phyloP scores from a whole-genome alignment of 2,797 vertebrate genomes.

The Craterocephalus amniculus region DNA sequence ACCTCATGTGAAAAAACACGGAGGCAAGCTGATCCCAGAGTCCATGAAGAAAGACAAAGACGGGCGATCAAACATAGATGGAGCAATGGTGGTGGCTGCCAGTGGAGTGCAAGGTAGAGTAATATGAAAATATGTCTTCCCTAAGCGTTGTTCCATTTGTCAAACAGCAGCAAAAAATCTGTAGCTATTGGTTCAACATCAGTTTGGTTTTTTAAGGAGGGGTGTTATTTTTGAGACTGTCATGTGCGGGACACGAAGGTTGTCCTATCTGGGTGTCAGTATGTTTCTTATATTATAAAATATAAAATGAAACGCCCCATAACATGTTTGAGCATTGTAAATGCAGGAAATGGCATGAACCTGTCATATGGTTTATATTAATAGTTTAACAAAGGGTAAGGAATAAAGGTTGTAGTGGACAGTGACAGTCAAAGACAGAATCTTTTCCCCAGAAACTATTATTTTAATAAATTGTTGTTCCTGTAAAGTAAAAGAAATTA shows the following conservation, averaged over 20 bases:
- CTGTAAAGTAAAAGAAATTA: not conserved
- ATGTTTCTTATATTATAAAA: not conserved
- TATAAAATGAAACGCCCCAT: not conserved
- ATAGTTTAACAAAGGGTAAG: no score
- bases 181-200: not conserved
- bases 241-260: not conserved
- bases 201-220: not conserved
- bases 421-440: not conserved
- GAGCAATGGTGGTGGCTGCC: conserved; percentile 95
- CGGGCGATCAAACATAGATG: conserved; percentile 92
- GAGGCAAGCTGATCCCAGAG: conserved; percentile 94
- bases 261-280: not conserved
- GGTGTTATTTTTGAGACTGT: not conserved
- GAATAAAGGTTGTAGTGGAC: not conserved
- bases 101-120: conserved; percentile 94
- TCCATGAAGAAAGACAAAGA: conserved; percentile 95
- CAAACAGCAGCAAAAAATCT: not conserved
- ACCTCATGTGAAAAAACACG: conserved; percentile 96
- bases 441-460: not conserved
- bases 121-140: not conserved
- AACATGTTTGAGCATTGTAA: not conserved
- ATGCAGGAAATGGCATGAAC: not conserved
- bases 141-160: no score
- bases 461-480: not conserved
- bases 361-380: no score